Evolutionary conservation across 2,888 invertebrate species (phyloP), one percentile per base, ranked within the genome.

Genomic region (Cephus pulcher): DNA sequence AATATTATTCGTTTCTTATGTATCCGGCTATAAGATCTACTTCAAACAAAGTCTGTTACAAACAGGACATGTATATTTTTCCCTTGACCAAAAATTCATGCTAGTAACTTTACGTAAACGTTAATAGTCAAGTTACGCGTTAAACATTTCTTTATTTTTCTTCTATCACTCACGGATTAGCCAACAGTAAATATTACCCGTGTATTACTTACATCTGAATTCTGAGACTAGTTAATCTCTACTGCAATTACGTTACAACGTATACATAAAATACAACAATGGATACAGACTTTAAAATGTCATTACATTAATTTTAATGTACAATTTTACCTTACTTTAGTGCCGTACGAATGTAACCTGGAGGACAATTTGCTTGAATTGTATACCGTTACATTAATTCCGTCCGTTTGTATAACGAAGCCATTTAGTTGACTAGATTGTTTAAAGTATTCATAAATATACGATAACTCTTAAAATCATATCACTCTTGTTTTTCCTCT

Each of bases 211-310:
- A 56, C 40, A 56, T 56, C 23, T 9, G 15, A 40, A 40, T 40
- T 23, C 9, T 23, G 2, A 0, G 23, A 9, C 40, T 23, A 56
- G 23, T 56, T 56, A 23, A 23, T 1, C 40, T 56, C 40, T 56
- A 56, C 40, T 6, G 40, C 40, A 56, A 56, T 23, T 82, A 80
- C 80, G 82, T 81, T 84, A 85, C 84, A 86, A 82, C 82, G 78
- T 83, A 82, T 83, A 85, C 84, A 85, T 85, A 56, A 86, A 86
- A 85, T 83, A 86, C 86, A 86, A 82, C 80, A 80, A 56, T 56
- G 23, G 23, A 56, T 9, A 56, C 15, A 56, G 4, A 56, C 40
- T 23, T 56, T 56, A 56, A 40, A 56, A 23, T 56, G 6, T 56
- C 40, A 23, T 56, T 56, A 56, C 6, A 23, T 56, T 23, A 56